These are phyloP conservation scores for Brachionus paranguensis DNA, from an alignment of 1,140 invertebrate species.

Conservation along the genomic window DNA sequence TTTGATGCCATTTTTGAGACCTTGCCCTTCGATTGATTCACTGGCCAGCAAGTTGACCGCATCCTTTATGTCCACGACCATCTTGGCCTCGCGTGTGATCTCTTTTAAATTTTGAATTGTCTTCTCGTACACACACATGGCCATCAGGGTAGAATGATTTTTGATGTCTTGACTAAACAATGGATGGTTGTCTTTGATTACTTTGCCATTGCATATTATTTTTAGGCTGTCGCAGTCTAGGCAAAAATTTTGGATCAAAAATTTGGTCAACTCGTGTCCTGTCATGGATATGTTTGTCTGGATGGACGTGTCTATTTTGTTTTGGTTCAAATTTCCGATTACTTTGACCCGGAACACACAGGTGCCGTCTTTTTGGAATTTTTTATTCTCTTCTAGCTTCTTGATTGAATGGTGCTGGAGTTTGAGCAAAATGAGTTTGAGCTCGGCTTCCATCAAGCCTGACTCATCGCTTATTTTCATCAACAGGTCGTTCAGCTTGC, in stretches of 20 bases:
- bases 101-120: neutral
- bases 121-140: constrained; percentile 19
- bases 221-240: neutral
- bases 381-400: constrained; percentile 30
- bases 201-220: constrained; percentile 22
- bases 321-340: neutral
- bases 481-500: neutral
- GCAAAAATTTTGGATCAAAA: neutral
- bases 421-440: neutral
- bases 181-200: constrained; percentile 2
- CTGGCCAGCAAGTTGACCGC: neutral
- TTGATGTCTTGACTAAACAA: neutral
- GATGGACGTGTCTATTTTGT: neutral
- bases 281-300: neutral
- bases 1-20: neutral
- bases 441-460: neutral
- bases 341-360: constrained; percentile 6
- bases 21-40: neutral
- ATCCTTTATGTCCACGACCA: constrained; percentile 8
- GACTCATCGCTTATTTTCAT: constrained; percentile 10
- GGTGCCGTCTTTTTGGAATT: neutral
- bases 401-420: neutral
- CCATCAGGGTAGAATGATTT: constrained; percentile 26
- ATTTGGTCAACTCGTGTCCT: neutral
- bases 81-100: neutral